Conservation (phyloP, 2,797 vertebrate species). For the Myotis daubentonii region DNA sequence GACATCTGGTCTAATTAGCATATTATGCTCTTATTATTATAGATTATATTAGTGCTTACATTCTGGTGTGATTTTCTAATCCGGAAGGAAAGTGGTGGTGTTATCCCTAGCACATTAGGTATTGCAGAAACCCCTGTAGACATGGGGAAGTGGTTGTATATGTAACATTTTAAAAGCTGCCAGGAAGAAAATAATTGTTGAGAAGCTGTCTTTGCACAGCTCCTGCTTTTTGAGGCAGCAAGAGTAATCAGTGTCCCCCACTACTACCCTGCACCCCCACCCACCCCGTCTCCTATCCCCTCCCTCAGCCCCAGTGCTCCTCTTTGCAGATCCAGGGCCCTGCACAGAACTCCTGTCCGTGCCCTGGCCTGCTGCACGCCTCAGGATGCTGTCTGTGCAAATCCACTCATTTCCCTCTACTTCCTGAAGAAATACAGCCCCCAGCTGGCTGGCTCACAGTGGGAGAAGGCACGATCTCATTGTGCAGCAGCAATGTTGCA, state of each 20-base stretch:
- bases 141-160: not conserved
- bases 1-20: no score
- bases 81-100: not conserved
- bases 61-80: not conserved
- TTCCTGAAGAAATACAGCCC: not conserved
- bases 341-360: not conserved
- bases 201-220: not conserved
- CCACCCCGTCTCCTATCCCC: not conserved
- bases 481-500: not conserved
- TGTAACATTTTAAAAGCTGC: not conserved
- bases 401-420: not conserved
- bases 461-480: not conserved
- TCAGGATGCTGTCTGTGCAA: not conserved
- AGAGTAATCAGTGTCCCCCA: not conserved
- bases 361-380: not conserved
- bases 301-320: no score
- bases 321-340: not conserved
- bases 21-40: no score
- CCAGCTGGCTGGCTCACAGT: not conserved
- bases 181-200: not conserved
- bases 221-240: not conserved
- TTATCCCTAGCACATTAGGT: no score
- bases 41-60: not conserved
- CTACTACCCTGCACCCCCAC: no score
- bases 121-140: not conserved